These are phyloP conservation scores for Todiramphus saurophagus DNA, from an alignment of 2,113 vertebrate species.

Conservation along the genomic window DNA sequence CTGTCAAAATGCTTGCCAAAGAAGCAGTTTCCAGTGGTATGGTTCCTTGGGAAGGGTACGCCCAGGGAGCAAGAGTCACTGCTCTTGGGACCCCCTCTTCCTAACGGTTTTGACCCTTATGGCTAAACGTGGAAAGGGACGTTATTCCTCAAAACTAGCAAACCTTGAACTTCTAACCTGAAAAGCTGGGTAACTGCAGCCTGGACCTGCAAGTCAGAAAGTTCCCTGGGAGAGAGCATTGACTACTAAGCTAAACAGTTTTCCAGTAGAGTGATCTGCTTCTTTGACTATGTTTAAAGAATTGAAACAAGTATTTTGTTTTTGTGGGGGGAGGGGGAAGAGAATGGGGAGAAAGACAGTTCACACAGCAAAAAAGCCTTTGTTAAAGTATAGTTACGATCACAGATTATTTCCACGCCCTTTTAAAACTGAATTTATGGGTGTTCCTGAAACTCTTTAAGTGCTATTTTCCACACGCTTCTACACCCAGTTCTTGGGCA, in stretches of 20 bases:
- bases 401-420: not conserved
- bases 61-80: not conserved
- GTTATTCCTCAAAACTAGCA: not conserved
- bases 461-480: not conserved
- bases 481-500: too few relatives aligned
- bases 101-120: not conserved
- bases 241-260: not conserved
- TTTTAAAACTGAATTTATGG: not conserved
- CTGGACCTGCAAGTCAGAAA: not conserved
- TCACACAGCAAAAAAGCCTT: not conserved
- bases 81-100: not conserved
- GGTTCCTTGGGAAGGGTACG: not conserved
- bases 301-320: conserved; percentile 41
- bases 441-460: not conserved
- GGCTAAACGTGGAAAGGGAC: not conserved
- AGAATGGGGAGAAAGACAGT: not conserved
- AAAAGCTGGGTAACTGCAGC: not conserved
- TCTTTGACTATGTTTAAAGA: conserved; percentile 10
- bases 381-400: not conserved
- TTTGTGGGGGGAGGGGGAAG: not conserved
- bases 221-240: not conserved
- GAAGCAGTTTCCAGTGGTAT: not conserved
- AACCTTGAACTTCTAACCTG: not conserved
- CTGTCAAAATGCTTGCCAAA: not conserved
- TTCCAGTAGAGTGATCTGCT: not conserved